Conservation (phyloP, 2,797 vertebrate genomes). For the Okamejei kenojei region DNA sequence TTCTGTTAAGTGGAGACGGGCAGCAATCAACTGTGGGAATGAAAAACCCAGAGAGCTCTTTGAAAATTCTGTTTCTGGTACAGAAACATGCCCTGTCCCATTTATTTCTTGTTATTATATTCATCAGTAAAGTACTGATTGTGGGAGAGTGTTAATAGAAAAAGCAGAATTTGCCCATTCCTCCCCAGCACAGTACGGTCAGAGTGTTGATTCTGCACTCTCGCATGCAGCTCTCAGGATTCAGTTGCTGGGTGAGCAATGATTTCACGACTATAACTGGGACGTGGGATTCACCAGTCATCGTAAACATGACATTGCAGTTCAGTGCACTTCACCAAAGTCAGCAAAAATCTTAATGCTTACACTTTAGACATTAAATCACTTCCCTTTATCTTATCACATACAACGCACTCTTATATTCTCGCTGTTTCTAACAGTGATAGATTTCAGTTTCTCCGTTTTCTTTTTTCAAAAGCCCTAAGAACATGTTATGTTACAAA, state of each 20-base stretch:
- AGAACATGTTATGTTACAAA: neutral
- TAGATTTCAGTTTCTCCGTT: neutral
- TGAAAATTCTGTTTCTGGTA: neutral
- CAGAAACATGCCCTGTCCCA: neutral
- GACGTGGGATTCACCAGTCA: neutral
- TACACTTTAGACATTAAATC: neutral
- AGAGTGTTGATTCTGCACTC: neutral
- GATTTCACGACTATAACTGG: neutral
- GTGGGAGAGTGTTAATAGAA: neutral
- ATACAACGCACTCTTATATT: neutral
- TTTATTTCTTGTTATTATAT: constrained; percentile 29
- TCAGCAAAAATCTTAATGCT: neutral
- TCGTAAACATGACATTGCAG: neutral
- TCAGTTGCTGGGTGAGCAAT: neutral
- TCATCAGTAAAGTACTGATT: neutral
- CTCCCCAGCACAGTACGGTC: neutral
- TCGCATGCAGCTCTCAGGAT: neutral
- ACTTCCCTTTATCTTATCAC: neutral
- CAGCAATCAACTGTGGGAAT: neutral
- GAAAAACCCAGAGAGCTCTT: neutral
- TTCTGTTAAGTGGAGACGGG: neutral
- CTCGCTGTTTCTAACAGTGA: neutral
- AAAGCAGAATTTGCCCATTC: neutral
- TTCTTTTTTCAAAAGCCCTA: neutral
- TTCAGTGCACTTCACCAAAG: neutral